phyloP scores from a whole-genome alignment of 2,888 invertebrate genomes.

The Clivina fossor region DNA sequence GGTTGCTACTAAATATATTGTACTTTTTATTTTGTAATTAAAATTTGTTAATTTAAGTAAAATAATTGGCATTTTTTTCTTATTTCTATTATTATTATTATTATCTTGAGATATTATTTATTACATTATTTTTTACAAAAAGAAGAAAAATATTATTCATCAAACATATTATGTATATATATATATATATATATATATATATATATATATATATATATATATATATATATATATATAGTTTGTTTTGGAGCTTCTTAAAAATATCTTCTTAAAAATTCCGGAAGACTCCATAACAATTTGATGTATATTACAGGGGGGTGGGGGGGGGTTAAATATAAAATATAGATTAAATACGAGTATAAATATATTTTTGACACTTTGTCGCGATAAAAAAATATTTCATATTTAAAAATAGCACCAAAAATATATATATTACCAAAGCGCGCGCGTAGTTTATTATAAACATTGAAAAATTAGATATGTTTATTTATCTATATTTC shows the following conservation, averaged over 20 bases:
- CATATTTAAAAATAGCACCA: conserved; percentile 19
- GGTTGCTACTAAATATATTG: too few species aligned
- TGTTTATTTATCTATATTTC: conserved; percentile 27
- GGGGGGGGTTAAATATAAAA: too few species aligned
- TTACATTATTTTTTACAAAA: too few species aligned
- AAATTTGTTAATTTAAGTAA: too few species aligned
- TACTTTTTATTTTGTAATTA: too few species aligned
- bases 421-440: conserved; percentile 17
- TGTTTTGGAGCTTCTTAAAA: conserved; percentile 21
- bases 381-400: conserved; percentile 4
- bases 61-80: too few species aligned
- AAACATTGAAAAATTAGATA: conserved; percentile 27
- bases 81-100: too few species aligned
- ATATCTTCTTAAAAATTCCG: conserved; percentile 16
- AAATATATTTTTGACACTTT: conserved; percentile 17
- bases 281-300: conserved; percentile 31
- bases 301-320: conserved; percentile 25
- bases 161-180: too few species aligned
- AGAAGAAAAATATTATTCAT: too few species aligned
- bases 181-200: conserved; percentile 3
- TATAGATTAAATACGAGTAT: conserved; percentile 17
- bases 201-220: conserved; percentile 12
- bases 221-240: conserved; percentile 8
- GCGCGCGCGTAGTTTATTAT: conserved; percentile 13
- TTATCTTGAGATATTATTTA: too few species aligned